Evolutionary conservation across 2,888 invertebrate species (phyloP).

Genomic region (Antheraea assamensis): DNA sequence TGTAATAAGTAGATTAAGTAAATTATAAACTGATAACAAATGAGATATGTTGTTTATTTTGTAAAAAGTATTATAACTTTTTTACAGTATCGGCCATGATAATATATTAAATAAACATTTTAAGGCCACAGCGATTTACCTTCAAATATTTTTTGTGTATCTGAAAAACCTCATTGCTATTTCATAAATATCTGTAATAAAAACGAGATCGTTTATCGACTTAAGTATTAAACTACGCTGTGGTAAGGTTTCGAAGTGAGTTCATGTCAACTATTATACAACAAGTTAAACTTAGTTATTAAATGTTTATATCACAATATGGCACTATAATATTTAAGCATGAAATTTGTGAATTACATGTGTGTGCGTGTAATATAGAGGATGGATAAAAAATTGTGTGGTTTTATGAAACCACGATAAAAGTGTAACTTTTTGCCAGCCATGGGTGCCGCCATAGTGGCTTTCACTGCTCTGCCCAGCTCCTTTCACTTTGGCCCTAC

Average conservation of each 20-base stretch:
- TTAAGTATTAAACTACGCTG: background rate
- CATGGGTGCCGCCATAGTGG: too few relatives aligned
- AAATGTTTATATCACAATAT: too few relatives aligned
- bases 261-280: background rate
- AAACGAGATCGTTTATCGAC: background rate
- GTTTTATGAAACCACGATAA: too few relatives aligned
- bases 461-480: too few relatives aligned
- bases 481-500: too few relatives aligned
- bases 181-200: background rate
- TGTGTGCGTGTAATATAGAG: too few relatives aligned
- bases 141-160: slow-evolving; percentile 6
- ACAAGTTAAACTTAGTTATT: too few relatives aligned
- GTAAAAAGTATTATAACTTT: background rate
- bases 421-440: too few relatives aligned
- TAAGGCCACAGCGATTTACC: background rate
- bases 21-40: background rate
- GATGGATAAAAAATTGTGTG: too few relatives aligned
- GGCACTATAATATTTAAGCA: too few relatives aligned
- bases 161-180: slow-evolving; percentile 6
- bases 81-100: slow-evolving; percentile 13
- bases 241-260: background rate
- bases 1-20: background rate
- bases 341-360: too few relatives aligned
- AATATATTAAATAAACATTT: background rate
- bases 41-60: background rate